These are phyloP conservation scores for Microdon myrmicae DNA, from an alignment of 2,888 invertebrate genomes.

Conservation along the genomic window DNA sequence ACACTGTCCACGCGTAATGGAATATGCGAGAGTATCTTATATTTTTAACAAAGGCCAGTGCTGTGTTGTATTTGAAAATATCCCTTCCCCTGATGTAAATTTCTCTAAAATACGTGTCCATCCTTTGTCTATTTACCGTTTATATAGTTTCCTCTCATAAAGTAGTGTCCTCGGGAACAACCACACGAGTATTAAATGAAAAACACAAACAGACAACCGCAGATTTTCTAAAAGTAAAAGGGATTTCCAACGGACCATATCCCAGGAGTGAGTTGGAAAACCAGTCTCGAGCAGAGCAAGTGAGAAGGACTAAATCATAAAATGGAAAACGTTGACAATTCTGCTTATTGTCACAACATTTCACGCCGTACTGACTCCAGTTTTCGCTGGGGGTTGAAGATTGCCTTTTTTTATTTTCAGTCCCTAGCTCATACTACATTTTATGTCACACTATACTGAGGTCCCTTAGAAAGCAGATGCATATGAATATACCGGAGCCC, in stretches of 20 bases:
- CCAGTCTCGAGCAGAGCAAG: not conserved
- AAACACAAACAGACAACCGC: slow-evolving; percentile 30
- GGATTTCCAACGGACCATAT: not conserved
- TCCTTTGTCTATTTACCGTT: slow-evolving; percentile 32
- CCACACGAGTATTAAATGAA: slow-evolving; percentile 33
- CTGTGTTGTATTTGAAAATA: no score
- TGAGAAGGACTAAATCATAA: slow-evolving; percentile 22
- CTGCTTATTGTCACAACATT: slow-evolving; percentile 53
- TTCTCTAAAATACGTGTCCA: slow-evolving; percentile 23
- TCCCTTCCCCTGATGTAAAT: slow-evolving; percentile 32
- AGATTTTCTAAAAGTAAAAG: slow-evolving; percentile 14
- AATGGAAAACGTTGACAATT: slow-evolving; percentile 49
- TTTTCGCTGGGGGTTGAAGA: slow-evolving; percentile 27
- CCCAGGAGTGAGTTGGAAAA: not conserved
- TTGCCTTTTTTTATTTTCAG: slow-evolving; percentile 8
- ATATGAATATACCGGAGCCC: not conserved
- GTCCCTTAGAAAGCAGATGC: no score
- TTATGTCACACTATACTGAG: slow-evolving; percentile 28
- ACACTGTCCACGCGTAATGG: no score
- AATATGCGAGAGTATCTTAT: no score
- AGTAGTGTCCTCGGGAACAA: slow-evolving; percentile 26
- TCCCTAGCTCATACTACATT: slow-evolving; percentile 21
- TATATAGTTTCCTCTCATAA: slow-evolving; percentile 20
- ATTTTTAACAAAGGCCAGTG: no score
- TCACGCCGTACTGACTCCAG: slow-evolving; percentile 46